Conservation (phyloP, 2,888 invertebrate species). For the Eristalis arbustorum region DNA sequence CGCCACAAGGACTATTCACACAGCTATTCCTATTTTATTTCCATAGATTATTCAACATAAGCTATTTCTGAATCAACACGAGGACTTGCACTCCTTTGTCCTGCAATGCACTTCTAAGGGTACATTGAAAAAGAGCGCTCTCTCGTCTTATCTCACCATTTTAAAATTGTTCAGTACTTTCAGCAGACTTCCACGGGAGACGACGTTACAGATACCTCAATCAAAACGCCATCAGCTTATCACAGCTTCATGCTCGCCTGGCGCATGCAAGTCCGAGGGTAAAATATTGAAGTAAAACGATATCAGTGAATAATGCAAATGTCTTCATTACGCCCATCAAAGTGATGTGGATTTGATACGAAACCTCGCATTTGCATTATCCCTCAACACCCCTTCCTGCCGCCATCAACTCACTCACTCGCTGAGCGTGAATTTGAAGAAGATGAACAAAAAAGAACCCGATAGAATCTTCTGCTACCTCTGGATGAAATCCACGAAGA, state of each 20-base stretch:
- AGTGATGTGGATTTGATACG: slow-evolving; percentile 46
- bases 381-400: not conserved
- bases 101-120: not conserved
- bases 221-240: slow-evolving; percentile 79
- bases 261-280: slow-evolving; percentile 7
- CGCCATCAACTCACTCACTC: not conserved
- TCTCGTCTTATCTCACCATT: not conserved
- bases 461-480: slow-evolving; percentile 7
- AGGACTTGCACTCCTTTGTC: no score
- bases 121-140: not conserved
- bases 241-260: slow-evolving; percentile 42
- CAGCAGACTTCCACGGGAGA: not conserved
- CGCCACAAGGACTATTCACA: no score
- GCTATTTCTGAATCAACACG: no score
- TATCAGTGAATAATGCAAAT: slow-evolving; percentile 46
- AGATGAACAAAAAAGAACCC: slow-evolving; percentile 22
- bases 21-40: no score
- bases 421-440: not conserved
- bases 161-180: not conserved
- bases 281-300: slow-evolving; percentile 26
- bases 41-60: no score
- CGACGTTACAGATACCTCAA: slow-evolving; percentile 74
- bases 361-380: slow-evolving; percentile 28
- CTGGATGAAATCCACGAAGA: slow-evolving; percentile 44
- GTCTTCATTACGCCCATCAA: slow-evolving; percentile 41